Evolutionary conservation across 1,140 invertebrate species (phyloP).

Genomic region (Luehdorfia chinensis): DNA sequence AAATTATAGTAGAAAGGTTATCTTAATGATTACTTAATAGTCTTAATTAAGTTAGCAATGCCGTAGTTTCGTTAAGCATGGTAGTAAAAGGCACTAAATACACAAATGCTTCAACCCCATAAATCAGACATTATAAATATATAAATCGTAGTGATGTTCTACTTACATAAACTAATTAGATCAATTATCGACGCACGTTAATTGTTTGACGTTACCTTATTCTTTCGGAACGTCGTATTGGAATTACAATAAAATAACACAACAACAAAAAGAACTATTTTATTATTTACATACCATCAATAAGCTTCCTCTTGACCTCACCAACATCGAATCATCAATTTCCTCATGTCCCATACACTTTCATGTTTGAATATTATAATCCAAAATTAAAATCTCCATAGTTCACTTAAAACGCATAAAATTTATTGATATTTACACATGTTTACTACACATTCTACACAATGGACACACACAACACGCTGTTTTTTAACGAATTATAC

Average conservation of each 20-base stretch:
- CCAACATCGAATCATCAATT: slow-evolving; percentile 27
- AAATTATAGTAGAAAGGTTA: too few species aligned
- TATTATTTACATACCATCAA: slow-evolving; percentile 28
- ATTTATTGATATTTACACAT: not conserved
- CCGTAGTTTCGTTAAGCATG: too few species aligned
- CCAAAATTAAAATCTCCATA: not conserved
- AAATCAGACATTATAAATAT: not conserved
- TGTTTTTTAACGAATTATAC: not conserved
- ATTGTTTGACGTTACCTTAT: slow-evolving; percentile 20
- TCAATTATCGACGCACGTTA: slow-evolving; percentile 27
- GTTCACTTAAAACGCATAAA: not conserved
- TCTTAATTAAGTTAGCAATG: too few species aligned
- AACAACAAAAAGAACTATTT: slow-evolving; percentile 14
- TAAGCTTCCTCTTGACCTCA: slow-evolving; percentile 22
- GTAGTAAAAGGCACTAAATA: not conserved
- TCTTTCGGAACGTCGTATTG: too few species aligned
- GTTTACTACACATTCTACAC: not conserved
- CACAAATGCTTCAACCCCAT: not conserved
- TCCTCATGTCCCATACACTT: slow-evolving; percentile 22
- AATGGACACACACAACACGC: slow-evolving; percentile 3
- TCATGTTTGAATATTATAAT: slow-evolving; percentile 7
- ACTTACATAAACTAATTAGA: slow-evolving; percentile 27
- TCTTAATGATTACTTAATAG: too few species aligned
- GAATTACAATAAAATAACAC: slow-evolving; percentile 17
- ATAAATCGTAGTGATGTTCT: slow-evolving; percentile 20